Evolutionary conservation across 2,797 vertebrate species (phyloP), one percentile per base, ranked within the genome.

Genomic region (Falco biarmicus): DNA sequence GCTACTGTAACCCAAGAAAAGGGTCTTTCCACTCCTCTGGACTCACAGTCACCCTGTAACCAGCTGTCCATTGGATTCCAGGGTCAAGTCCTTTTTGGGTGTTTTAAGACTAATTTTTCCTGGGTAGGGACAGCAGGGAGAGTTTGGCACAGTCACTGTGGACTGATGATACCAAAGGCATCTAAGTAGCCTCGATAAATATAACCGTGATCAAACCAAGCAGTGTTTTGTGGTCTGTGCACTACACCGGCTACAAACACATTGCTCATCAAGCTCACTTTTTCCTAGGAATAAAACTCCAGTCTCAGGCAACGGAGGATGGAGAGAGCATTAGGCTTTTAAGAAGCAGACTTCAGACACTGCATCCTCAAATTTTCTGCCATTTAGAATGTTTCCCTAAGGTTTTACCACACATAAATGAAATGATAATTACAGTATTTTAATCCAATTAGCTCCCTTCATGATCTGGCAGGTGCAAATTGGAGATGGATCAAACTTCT

Each of bases 391-490:
- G 47, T 94, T 96, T 96, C 96, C 94, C 94, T 60, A 86, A 96
- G 96, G 96, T 96, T 96, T 97, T 96, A 51, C 86, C 16, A 1
- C 73, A 91, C 41, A 24, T 91, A 97, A 96, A 95, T 96, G 89
- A 96, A 95, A 96, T 93, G 21, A 86, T 95, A 96, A 96, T 97
- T 96, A 92, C 82, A 92, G 89, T 96, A 87, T 96, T 96, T 97
- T 96, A 97, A 97, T 95, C 96, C 96, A 96, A 94, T 97, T 97
- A 96, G 90, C 90, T 96, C 79, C 59, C 84, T 96, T 94, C 90
- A 61, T 92, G 96, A 96, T 94, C 87, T 96, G 92, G 94, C 96
- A 97, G 96, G 96, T 97, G 96, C 92, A 96, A 96, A 96, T 71
- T 96, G 90, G 93, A 94, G 92, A 93, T 76, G 87, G 95, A 96